Conservation (phyloP, 1,140 invertebrate genomes). For the Nephotettix cincticeps region DNA sequence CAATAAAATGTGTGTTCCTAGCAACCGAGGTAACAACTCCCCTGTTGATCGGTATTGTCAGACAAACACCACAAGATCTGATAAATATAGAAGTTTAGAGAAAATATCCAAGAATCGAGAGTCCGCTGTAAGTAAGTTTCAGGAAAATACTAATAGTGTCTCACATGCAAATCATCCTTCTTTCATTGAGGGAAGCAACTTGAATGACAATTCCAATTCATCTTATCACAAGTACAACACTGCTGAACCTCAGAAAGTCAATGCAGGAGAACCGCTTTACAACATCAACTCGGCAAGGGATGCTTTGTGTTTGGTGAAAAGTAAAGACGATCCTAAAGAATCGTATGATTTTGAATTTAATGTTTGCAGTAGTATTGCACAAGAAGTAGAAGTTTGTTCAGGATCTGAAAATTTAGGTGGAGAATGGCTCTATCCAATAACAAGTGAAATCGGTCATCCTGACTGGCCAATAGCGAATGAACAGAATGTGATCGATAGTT, state of each 20-base stretch:
- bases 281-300: background rate
- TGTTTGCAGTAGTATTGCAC: background rate
- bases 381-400: conserved; percentile 21
- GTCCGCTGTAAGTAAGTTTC: too few species aligned
- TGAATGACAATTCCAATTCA: too few species aligned
- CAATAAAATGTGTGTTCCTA: background rate
- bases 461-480: background rate
- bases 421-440: background rate
- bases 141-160: too few species aligned
- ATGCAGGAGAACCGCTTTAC: too few species aligned
- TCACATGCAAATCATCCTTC: too few species aligned
- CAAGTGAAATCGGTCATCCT: background rate
- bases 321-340: conserved; percentile 5
- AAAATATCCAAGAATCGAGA: too few species aligned
- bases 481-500: background rate
- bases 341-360: conserved; percentile 18
- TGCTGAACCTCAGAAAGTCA: too few species aligned
- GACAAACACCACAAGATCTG: background rate
- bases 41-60: background rate
- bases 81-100: background rate
- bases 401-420: background rate
- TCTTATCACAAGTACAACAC: too few species aligned
- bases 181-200: too few species aligned
- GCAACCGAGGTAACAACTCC: background rate
- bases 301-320: conserved; percentile 18